A percentile compares a stretch with the other conserved stretches of the same genome.
phyloP scores from a whole-genome alignment of 1,140 invertebrate species.

The Eriocheir sinensis region DNA sequence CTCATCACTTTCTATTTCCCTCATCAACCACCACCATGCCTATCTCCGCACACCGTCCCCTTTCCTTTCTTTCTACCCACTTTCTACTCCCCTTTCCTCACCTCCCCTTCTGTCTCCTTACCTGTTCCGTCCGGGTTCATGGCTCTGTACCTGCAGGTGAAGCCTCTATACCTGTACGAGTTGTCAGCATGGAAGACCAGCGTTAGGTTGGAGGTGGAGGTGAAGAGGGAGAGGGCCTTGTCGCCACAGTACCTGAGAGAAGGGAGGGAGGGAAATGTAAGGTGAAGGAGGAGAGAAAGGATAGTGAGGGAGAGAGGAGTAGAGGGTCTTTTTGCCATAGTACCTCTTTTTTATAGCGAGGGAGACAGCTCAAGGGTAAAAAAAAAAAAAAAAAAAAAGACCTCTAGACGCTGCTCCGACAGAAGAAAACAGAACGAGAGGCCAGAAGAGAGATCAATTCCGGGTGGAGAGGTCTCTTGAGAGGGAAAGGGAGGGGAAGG shows the following conservation, averaged over 20 bases:
- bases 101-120: background rate
- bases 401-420: no score
- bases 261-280: background rate
- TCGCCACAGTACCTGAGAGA: slow-evolving; percentile 67
- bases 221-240: slow-evolving; percentile 38
- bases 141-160: slow-evolving; percentile 74
- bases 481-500: no score
- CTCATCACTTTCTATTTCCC: background rate
- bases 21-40: background rate
- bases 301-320: no score
- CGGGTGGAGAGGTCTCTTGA: no score
- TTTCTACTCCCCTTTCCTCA: background rate
- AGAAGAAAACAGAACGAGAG: no score
- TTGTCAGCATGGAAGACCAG: slow-evolving; percentile 58
- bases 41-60: no score
- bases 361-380: no score
- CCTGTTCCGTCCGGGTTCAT: slow-evolving; percentile 69
- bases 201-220: slow-evolving; percentile 38
- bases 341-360: no score
- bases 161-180: slow-evolving; percentile 70
- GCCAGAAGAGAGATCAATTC: no score
- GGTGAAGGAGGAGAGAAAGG: no score
- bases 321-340: no score
- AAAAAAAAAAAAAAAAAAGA: no score
- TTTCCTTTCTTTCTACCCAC: background rate